These are phyloP conservation scores for Leptothorax acervorum DNA, from an alignment of 2,888 invertebrate genomes.

Conservation along the genomic window DNA sequence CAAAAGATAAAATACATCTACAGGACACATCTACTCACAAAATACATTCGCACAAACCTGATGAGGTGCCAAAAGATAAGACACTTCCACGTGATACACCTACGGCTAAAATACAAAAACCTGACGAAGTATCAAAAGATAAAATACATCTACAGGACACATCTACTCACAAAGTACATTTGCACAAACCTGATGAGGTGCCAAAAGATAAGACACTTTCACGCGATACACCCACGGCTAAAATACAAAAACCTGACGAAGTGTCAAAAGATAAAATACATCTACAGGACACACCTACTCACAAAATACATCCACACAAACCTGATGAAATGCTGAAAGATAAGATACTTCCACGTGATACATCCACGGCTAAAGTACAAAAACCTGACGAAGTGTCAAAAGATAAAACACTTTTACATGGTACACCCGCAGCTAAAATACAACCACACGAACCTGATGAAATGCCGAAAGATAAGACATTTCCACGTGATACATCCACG, in stretches of 20 bases:
- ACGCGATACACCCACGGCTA: no score
- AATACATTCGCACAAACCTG: not conserved
- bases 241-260: no score
- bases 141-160: not conserved
- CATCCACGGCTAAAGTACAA: no score
- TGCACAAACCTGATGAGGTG: not conserved
- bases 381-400: no score
- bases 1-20: not conserved
- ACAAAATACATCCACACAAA: not conserved
- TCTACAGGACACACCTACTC: not conserved
- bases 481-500: not conserved
- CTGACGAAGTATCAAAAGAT: not conserved
- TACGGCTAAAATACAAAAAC: slow-evolving; percentile 13
- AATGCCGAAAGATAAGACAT: not conserved
- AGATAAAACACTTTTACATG: not conserved
- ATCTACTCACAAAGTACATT: not conserved
- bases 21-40: not conserved
- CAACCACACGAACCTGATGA: not conserved
- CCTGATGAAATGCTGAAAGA: not conserved
- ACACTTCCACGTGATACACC: not conserved
- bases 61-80: slow-evolving; percentile 19
- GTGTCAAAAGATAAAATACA: not conserved
- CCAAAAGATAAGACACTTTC: no score
- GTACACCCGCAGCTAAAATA: not conserved
- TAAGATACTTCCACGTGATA: no score